Base-by-base conservation (phyloP, 1,140 invertebrate genomes). In the Dinoponera quadriceps region DNA sequence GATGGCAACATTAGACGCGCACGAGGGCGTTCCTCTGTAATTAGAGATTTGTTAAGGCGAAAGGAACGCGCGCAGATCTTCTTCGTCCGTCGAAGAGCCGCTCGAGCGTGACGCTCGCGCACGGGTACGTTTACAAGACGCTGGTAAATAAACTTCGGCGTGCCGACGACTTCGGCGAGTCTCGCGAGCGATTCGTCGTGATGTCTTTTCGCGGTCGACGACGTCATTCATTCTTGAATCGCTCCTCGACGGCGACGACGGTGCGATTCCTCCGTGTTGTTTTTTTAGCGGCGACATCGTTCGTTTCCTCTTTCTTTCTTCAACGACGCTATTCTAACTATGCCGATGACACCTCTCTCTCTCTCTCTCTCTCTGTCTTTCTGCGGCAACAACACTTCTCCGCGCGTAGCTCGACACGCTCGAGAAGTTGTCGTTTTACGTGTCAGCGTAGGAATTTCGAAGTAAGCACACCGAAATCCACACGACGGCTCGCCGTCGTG, bases 41-140 rank as follows among this genome's bases (percentile, higher is more conserved):
- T 80, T 80, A 80, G 63, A 78, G 22, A 59, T 80, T 51, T 51
- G 48, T 80, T 71, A 44, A 71, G 13, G 9, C 75, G 65, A 80
- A 33, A 69, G 75, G 65, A 80, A 80, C 69, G 33, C 18, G 33
- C 29, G 27, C n/a, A n/a, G 38, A 44, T 62, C 59, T 22, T 62
- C 59, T 22, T 18, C n/a, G 9, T 29, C 2, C 75, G 22, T 78
- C 60, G 29, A 78, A 54, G 60, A 27, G 7, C 33, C 44, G 13
- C 59, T 1, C 14, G 13, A 3, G 20, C 49, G 29, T 38, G 4
- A 20, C 13, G 20, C n/a, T n/a, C n/a, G n/a, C n/a, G n/a, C n/a
- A n/a, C 16, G 1, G 14, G 0, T 11, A n/a, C 29, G 60, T 63
- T 63, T 63, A 13, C 13, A 63, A 63, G 3, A 25, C 4, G 25